A percentile compares a stretch with the other conserved stretches of the same genome.
phyloP scores from a whole-genome alignment of 2,113 vertebrate species.

The Gallinago paraguaiae region DNA sequence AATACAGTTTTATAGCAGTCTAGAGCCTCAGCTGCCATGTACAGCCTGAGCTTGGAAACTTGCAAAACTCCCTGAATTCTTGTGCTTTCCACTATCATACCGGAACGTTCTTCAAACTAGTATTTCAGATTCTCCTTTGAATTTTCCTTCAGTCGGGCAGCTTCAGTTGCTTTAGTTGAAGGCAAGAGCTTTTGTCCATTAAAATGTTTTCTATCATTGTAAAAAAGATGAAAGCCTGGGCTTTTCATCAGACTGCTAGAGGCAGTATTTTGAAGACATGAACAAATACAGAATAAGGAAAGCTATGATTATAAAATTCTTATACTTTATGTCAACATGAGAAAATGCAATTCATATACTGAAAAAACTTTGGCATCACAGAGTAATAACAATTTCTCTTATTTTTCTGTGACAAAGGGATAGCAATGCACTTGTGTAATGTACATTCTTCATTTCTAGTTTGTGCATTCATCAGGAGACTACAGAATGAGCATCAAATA shows the following conservation, averaged over 20 bases:
- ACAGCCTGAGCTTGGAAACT: neutral
- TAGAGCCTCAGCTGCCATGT: neutral
- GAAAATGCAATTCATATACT: neutral
- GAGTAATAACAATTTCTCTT: neutral
- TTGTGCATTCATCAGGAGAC: neutral
- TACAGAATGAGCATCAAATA: neutral
- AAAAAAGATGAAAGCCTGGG: neutral
- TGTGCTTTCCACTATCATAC: neutral
- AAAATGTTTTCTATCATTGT: neutral
- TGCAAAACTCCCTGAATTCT: neutral
- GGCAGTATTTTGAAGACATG: neutral
- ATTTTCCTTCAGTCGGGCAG: neutral
- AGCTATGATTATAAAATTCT: neutral
- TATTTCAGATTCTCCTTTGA: neutral
- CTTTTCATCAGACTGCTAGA: neutral
- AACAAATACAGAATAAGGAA: neutral
- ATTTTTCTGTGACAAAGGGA: neutral
- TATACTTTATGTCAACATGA: neutral
- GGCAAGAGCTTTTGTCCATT: neutral
- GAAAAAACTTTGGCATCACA: neutral
- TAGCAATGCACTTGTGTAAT: neutral
- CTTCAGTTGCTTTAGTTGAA: neutral
- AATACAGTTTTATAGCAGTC: accelerated
- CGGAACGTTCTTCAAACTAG: neutral
- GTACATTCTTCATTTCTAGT: neutral